Conservation (phyloP, 2,888 invertebrate genomes). For the Limnephilus auricula region DNA sequence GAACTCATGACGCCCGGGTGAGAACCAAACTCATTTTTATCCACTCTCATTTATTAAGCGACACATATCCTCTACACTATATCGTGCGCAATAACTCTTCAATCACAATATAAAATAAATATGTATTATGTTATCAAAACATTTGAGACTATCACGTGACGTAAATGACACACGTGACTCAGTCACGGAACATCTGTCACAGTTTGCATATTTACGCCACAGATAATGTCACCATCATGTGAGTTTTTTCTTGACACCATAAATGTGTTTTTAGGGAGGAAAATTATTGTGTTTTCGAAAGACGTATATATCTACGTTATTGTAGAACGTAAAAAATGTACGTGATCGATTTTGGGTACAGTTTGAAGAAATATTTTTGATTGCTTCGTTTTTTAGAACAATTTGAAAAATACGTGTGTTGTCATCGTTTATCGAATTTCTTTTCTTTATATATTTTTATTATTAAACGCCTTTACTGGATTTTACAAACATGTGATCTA, state of each 20-base stretch:
- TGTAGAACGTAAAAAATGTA: not conserved
- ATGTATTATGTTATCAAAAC: not conserved
- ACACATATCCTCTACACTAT: not conserved
- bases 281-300: not conserved
- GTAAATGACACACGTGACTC: not conserved
- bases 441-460: too few relatives aligned
- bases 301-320: not conserved
- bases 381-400: not conserved
- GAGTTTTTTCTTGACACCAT: not conserved
- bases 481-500: too few relatives aligned
- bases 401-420: not conserved
- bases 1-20: too few relatives aligned
- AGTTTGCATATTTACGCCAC: not conserved
- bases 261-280: not conserved
- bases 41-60: too few relatives aligned
- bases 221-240: not conserved
- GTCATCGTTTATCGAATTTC: too few relatives aligned
- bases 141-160: not conserved
- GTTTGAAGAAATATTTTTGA: not conserved
- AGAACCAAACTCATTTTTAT: too few relatives aligned
- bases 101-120: not conserved
- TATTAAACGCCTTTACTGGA: too few relatives aligned
- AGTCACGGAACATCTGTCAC: not conserved
- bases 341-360: not conserved
- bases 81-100: not conserved